Percentiles rank a stretch among this genome's conserved stretches.
Evolutionary conservation across 1,140 invertebrate species (phyloP).

Genomic region (Leptinotarsa texana): DNA sequence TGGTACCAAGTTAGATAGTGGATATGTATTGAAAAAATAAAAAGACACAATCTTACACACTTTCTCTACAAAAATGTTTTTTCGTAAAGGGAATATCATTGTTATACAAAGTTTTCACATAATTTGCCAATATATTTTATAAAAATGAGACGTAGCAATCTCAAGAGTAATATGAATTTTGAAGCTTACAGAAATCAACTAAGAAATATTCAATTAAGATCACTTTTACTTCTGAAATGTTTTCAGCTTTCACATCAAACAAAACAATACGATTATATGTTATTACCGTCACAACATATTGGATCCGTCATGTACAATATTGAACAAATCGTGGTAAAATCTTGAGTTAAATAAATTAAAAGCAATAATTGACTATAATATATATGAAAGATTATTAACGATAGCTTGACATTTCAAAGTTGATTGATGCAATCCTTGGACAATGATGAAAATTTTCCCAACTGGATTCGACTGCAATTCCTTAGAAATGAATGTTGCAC

Average conservation of each 20-base stretch:
- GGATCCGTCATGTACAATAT: neutral
- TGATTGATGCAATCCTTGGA: conserved; percentile 5
- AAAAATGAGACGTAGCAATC: too few species aligned
- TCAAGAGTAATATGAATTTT: too few species aligned
- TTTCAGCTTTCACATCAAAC: too few species aligned
- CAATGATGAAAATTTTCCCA: neutral
- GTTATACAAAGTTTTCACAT: too few species aligned
- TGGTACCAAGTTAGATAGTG: too few species aligned
- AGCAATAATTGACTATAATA: neutral
- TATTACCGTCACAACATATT: neutral
- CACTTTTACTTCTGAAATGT: neutral
- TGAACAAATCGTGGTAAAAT: neutral
- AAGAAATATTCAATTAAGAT: neutral
- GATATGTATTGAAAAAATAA: too few species aligned
- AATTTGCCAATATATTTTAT: too few species aligned
- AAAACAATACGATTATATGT: too few species aligned
- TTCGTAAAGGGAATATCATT: too few species aligned
- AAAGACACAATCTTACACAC: too few species aligned
- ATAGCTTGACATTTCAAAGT: neutral
- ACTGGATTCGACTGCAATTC: neutral
- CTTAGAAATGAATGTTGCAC: neutral
- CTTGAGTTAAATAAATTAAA: neutral
- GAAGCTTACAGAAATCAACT: too few species aligned
- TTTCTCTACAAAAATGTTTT: too few species aligned
- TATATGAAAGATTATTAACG: neutral